phyloP scores from a whole-genome alignment of 2,888 invertebrate species.

The Zygogramma bicolorata region DNA sequence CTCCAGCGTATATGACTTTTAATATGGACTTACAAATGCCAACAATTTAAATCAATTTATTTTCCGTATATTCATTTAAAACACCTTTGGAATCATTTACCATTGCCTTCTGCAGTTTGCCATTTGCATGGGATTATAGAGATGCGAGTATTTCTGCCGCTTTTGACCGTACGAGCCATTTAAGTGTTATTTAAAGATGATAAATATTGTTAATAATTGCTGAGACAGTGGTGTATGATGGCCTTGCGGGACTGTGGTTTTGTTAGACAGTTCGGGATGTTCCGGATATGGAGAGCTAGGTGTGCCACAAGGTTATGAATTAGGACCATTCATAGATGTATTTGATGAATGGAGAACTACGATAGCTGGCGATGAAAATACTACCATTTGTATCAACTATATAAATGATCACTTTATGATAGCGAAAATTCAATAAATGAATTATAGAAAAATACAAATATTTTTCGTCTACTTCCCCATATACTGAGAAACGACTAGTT shows the following conservation, averaged over 20 bases:
- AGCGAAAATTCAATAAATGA: no score
- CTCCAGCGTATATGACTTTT: slow-evolving; percentile 22
- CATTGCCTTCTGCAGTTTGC: slow-evolving; percentile 37
- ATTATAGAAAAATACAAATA: no score
- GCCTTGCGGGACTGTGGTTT: slow-evolving; percentile 16
- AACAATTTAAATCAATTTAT: slow-evolving; percentile 41
- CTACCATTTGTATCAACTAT: no score
- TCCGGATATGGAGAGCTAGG: neutral
- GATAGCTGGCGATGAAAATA: no score
- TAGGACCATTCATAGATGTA: neutral
- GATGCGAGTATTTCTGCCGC: slow-evolving; percentile 37
- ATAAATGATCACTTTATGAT: no score
- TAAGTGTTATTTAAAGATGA: slow-evolving; percentile 36
- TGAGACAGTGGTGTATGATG: slow-evolving; percentile 31
- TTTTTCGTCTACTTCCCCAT: no score
- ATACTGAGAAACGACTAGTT: no score
- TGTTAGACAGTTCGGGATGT: neutral
- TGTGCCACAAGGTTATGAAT: neutral
- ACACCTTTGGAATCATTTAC: slow-evolving; percentile 41
- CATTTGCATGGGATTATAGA: slow-evolving; percentile 45
- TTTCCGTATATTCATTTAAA: slow-evolving; percentile 40
- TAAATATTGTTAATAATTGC: slow-evolving; percentile 39
- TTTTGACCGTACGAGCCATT: slow-evolving; percentile 31
- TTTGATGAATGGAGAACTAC: neutral
- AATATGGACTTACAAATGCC: slow-evolving; percentile 35